phyloP scores from a whole-genome alignment of 2,888 invertebrate genomes.

The Stenchaetothrips biformis region DNA sequence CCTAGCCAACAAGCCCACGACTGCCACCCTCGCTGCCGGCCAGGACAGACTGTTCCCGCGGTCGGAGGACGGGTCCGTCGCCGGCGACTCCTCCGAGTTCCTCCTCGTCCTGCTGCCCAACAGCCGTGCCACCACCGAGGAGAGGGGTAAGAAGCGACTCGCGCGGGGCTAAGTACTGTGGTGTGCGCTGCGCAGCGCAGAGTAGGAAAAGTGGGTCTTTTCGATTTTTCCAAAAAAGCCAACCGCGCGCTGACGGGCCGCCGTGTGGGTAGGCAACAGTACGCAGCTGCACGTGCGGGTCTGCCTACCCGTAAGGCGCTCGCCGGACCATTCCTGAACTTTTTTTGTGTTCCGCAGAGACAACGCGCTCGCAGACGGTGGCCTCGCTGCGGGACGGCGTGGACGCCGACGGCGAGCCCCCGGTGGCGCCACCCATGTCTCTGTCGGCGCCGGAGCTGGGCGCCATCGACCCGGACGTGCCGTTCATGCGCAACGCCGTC shows the following conservation, averaged over 20 bases:
- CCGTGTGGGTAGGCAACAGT: too few relatives aligned
- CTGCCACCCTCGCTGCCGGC: constrained; percentile 27
- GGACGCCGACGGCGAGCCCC: constrained; percentile 48
- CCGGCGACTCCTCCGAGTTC: constrained; percentile 70
- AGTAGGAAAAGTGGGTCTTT: too few relatives aligned
- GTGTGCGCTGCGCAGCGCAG: too few relatives aligned
- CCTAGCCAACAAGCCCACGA: constrained; percentile 1
- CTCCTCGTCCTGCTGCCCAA: constrained; percentile 62
- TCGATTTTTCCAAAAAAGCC: too few relatives aligned
- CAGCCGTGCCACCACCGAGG: constrained; percentile 34
- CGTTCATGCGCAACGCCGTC: constrained; percentile 62
- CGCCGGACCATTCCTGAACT: too few relatives aligned
- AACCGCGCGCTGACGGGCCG: too few relatives aligned
- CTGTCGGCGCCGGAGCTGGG: constrained; percentile 76
- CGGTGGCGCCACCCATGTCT: constrained; percentile 73
- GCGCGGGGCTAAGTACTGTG: too few relatives aligned
- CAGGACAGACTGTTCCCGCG: constrained; percentile 33
- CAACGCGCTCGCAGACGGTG: not conserved
- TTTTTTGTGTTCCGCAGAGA: not conserved
- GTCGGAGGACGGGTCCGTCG: constrained; percentile 43
- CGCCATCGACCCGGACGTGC: constrained; percentile 48
- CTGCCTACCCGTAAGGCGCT: too few relatives aligned
- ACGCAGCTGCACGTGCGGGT: too few relatives aligned
- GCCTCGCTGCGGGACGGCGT: not conserved
- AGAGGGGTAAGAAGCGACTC: constrained; percentile 32